phyloP scores from a whole-genome alignment of 2,113 vertebrate genomes.

The Rhegmatorhina hoffmannsi region DNA sequence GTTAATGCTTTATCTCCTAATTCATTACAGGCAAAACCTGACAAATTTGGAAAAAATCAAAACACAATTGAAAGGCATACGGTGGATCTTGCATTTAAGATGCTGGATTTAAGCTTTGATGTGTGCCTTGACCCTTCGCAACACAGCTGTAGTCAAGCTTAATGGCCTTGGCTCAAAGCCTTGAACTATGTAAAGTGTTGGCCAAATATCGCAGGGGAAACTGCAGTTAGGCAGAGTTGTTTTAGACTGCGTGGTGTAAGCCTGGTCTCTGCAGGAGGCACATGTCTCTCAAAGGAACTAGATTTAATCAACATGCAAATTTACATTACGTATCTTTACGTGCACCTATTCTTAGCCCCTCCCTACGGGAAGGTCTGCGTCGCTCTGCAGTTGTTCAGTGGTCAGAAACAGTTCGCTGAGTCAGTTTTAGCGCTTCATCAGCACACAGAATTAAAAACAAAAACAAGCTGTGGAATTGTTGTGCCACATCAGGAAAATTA shows the following conservation, averaged over 20 bases:
- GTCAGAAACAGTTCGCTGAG: not conserved
- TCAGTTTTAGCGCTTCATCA: not conserved
- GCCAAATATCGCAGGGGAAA: not conserved
- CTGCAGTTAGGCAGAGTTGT: too few species aligned
- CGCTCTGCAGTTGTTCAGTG: accelerated
- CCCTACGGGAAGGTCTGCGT: accelerated
- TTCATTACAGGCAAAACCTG: accelerated
- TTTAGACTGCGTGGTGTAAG: accelerated
- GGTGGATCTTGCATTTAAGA: not conserved
- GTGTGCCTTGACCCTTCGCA: not conserved
- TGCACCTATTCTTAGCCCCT: not conserved
- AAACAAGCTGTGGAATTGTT: not conserved
- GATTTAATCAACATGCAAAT: not conserved
- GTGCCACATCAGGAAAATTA: not conserved
- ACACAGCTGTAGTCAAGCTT: not conserved
- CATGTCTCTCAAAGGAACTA: not conserved
- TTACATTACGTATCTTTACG: accelerated
- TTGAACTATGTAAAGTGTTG: not conserved
- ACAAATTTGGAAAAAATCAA: not conserved
- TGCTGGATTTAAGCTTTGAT: not conserved
- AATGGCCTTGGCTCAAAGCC: not conserved
- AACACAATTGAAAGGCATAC: not conserved
- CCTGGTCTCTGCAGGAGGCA: not conserved
- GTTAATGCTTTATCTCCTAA: not conserved
- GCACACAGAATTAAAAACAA: not conserved